Evolutionary conservation across 2,797 vertebrate genomes (phyloP).

Genomic region (Scyliorhinus canicula): DNA sequence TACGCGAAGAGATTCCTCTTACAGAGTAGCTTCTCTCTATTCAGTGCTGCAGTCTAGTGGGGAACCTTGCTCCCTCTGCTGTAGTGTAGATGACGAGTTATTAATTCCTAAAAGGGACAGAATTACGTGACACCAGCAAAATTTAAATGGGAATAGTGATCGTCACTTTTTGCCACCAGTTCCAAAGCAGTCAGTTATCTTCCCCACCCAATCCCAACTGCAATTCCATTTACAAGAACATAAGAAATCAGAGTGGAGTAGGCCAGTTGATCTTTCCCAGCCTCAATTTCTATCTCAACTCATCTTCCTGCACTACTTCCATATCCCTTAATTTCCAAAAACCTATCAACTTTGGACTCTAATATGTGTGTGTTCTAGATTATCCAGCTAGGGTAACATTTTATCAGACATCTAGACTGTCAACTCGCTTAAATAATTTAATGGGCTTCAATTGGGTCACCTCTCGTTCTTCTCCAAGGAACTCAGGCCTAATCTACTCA

Average conservation of each 20-base stretch:
- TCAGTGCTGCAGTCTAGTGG: not conserved
- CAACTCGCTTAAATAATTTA: not conserved
- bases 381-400: not conserved
- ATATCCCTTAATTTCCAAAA: not conserved
- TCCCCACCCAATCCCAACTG: not conserved
- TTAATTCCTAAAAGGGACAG: not conserved
- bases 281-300: too few species aligned
- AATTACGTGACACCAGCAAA: not conserved
- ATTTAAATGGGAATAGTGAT: not conserved
- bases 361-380: not conserved
- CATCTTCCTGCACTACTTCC: too few species aligned
- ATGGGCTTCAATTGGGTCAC: not conserved
- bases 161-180: not conserved
- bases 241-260: not conserved
- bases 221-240: not conserved
- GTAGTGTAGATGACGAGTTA: not conserved
- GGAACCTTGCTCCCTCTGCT: not conserved
- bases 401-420: not conserved
- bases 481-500: not conserved
- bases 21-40: not conserved
- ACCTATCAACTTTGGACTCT: not conserved
- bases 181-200: not conserved
- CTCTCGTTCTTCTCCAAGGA: not conserved
- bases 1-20: not conserved
- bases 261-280: not conserved